Base-by-base conservation (phyloP, 2,888 invertebrate species). In the Acleris laterana region DNA sequence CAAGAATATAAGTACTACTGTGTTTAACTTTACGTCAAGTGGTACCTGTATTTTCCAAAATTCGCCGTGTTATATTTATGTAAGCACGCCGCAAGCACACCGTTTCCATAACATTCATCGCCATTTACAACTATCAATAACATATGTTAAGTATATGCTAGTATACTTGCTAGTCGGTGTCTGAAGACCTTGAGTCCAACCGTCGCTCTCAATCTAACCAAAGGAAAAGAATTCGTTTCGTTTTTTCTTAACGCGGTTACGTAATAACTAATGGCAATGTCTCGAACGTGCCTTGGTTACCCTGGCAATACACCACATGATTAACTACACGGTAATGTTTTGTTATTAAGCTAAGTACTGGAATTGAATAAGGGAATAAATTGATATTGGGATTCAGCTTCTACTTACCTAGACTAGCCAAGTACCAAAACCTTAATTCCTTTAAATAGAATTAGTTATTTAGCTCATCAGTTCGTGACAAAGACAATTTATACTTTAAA, bases 211-310 rank as follows among this genome's bases (percentile, higher is more conserved):
- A 20, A 64, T 49, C 60, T 44, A 48, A 25, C n/a, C 25, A 44
- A 51, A 61, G 42, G 42, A 53, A 69, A 65, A 61, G 65, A 66
- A 68, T 68, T 68, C 61, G 69, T 58, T 69, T 60, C 46, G 38
- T 60, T 68, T 62, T 58, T 66, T 68, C 63, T 49, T 44, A 55
- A 51, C 52, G 63, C 63, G 67, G 70, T 75, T 72, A 72, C 75
- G 74, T 71, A 72, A 75, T 58, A 48, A 44, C 68, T 72, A 72
- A 72, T 68, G 67, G 71, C 59, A 66, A 64, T 68, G 71, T 71
- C 69, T 71, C 65, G 64, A 61, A 68, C 71, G 71, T 73, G 73
- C 56, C 71, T 64, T 69, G 63, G 63, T 69, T 69, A 69, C 68
- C 48, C 28, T 55, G 38, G 53, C 46, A 58, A 62, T 57, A 58